phyloP scores from a whole-genome alignment of 2,797 vertebrate species.

The Sarcoramphus papa region DNA sequence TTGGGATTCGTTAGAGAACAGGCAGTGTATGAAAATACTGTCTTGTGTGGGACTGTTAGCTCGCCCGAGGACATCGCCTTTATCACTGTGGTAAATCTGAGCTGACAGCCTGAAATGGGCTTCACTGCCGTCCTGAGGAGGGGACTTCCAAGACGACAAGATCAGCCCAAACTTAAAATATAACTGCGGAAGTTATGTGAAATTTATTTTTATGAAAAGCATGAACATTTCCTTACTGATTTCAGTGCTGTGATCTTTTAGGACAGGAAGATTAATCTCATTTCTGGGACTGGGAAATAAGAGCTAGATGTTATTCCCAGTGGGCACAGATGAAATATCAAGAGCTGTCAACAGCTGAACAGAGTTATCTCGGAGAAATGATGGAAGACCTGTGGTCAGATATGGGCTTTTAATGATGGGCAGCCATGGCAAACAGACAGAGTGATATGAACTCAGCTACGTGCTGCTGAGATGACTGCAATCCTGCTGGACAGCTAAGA shows the following conservation, averaged over 20 bases:
- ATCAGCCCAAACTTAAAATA: background rate
- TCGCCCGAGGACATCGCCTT: background rate
- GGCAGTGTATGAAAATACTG: background rate
- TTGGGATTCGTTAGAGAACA: background rate
- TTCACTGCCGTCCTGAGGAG: background rate
- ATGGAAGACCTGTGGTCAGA: conserved; percentile 8
- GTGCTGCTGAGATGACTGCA: background rate
- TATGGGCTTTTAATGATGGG: background rate
- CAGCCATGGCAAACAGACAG: background rate
- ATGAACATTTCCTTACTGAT: background rate
- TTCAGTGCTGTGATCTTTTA: conserved; percentile 7
- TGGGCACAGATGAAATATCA: background rate
- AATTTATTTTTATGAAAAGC: background rate
- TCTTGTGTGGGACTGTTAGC: background rate
- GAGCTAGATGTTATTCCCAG: background rate
- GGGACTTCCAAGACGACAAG: background rate
- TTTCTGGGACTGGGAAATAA: background rate
- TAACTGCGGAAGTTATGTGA: background rate
- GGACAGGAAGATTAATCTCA: background rate
- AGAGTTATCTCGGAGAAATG: background rate
- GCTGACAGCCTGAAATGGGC: background rate
- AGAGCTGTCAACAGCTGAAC: conserved; percentile 5
- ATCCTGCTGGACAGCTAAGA: background rate
- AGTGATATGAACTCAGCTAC: background rate
- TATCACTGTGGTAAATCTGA: background rate